phyloP scores from a whole-genome alignment of 2,113 vertebrate species.

The Phycodurus eques region DNA sequence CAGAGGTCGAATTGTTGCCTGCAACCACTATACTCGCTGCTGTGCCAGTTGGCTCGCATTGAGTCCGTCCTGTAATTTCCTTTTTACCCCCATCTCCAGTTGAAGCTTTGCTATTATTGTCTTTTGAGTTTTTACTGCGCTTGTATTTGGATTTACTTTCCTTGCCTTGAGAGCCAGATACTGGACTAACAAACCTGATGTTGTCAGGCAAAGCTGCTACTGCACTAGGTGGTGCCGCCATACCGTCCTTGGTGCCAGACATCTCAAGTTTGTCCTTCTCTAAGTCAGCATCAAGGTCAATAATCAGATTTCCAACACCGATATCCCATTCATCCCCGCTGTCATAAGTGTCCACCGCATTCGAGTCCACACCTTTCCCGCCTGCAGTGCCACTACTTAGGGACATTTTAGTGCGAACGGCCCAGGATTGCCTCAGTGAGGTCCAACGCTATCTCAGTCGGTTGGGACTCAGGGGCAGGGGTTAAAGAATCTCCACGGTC shows the following conservation, averaged over 20 bases:
- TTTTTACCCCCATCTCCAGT: slow-evolving; percentile 90
- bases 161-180: slow-evolving; percentile 93
- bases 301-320: slow-evolving; percentile 99
- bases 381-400: slow-evolving; percentile 99
- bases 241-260: slow-evolving; percentile 95
- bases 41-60: slow-evolving; percentile 79
- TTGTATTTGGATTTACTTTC: slow-evolving; percentile 99
- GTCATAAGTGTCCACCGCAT: slow-evolving; percentile 99
- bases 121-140: slow-evolving; percentile 97
- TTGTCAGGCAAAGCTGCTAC: slow-evolving; percentile 96
- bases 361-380: slow-evolving; percentile 99
- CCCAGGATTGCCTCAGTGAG: slow-evolving; percentile 80
- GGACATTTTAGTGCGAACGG: slow-evolving; percentile 99
- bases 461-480: slow-evolving; percentile 70
- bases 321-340: slow-evolving; percentile 99
- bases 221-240: slow-evolving; percentile 86
- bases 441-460: slow-evolving; percentile 76
- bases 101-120: slow-evolving; percentile 86
- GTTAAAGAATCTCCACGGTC: slow-evolving; percentile 80
- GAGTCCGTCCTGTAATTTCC: slow-evolving; percentile 85
- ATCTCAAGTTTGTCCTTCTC: slow-evolving; percentile 99
- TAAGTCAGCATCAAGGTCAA: slow-evolving; percentile 99
- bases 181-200: slow-evolving; percentile 97
- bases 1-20: slow-evolving; percentile 71
- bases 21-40: slow-evolving; percentile 68